Percentiles rank a stretch among this genome's conserved stretches.
Evolutionary conservation across 2,113 vertebrate species (phyloP).

Genomic region (Ciconia stormi): DNA sequence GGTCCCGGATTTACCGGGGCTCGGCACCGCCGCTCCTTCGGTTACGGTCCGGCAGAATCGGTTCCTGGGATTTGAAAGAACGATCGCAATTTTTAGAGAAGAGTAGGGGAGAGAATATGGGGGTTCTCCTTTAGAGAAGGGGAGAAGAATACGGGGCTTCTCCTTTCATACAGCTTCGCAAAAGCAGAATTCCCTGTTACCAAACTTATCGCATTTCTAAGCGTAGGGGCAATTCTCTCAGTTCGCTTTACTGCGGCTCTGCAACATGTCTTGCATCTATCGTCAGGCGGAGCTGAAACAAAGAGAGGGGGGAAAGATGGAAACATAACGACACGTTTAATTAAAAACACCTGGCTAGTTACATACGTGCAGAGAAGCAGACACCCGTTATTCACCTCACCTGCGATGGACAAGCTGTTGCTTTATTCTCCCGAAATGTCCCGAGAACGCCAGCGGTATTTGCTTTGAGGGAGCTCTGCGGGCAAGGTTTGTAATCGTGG

Average conservation of each 20-base stretch:
- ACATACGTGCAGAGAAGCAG: neutral
- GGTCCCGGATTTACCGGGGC: neutral
- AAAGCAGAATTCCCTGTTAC: neutral
- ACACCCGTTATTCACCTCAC: neutral
- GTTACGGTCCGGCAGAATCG: neutral
- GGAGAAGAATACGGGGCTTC: neutral
- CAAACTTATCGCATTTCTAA: neutral
- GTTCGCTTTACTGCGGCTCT: neutral
- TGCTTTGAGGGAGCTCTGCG: neutral
- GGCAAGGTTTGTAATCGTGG: neutral
- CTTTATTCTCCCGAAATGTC: neutral
- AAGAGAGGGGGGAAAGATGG: neutral
- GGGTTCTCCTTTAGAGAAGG: neutral
- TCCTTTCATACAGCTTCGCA: neutral
- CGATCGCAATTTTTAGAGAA: neutral
- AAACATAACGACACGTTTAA: neutral
- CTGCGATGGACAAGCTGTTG: neutral
- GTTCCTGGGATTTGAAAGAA: neutral
- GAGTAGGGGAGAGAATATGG: neutral
- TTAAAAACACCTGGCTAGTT: neutral
- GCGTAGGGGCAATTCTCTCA: neutral
- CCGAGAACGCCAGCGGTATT: neutral
- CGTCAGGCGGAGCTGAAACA: neutral
- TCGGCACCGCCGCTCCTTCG: neutral
- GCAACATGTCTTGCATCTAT: neutral